Conservation (phyloP, 30 jellyfish, hydroid and myxozoan species). For the Mastigias papua region DNA sequence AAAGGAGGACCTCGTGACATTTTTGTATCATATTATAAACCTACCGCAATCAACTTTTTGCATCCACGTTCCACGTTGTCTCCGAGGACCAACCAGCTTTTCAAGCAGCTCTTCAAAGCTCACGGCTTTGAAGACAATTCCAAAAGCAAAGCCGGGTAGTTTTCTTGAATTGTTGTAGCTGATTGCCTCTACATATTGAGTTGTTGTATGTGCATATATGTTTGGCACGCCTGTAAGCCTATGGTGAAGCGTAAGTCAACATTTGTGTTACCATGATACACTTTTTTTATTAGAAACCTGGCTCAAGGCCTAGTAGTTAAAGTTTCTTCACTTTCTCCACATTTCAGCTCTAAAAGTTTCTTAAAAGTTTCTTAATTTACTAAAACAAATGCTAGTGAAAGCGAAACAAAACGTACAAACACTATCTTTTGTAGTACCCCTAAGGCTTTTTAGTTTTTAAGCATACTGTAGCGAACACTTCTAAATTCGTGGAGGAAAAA, state of each 20-base stretch:
- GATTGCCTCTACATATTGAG: conserved; percentile 45
- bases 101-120: conserved; percentile 54
- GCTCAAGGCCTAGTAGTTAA: too few relatives aligned
- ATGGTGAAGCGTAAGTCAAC: not conserved
- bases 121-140: conserved; percentile 34
- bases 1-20: not conserved
- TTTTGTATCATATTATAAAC: not conserved
- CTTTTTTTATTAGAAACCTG: too few relatives aligned
- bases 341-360: too few relatives aligned
- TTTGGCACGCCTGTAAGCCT: conserved; percentile 59
- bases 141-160: conserved; percentile 60
- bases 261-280: too few relatives aligned
- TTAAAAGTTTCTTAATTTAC: too few relatives aligned
- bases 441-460: too few relatives aligned
- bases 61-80: conserved; percentile 54
- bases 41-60: conserved; percentile 67
- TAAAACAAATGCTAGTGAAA: too few relatives aligned
- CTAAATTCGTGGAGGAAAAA: too few relatives aligned
- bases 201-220: conserved; percentile 1
- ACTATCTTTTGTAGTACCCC: too few relatives aligned
- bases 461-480: too few relatives aligned
- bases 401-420: too few relatives aligned
- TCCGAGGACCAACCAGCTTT: conserved; percentile 48
- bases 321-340: too few relatives aligned
- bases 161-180: conserved; percentile 50